phyloP scores from a whole-genome alignment of 1,140 invertebrate species.

The Meloidogyne hapla region DNA sequence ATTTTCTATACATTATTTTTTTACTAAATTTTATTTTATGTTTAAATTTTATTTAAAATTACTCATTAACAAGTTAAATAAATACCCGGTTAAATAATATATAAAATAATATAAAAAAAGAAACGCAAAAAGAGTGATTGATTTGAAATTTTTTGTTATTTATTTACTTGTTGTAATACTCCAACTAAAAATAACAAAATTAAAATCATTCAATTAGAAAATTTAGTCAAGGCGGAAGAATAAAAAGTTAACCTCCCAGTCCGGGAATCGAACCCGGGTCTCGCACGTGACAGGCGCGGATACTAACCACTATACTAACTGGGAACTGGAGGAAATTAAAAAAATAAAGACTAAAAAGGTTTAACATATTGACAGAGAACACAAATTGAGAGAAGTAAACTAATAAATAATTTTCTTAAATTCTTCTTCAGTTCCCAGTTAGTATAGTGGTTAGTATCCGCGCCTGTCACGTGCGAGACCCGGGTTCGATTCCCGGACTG shows the following conservation, averaged over 20 bases:
- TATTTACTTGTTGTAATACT: too few relatives aligned
- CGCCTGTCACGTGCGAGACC: too few relatives aligned
- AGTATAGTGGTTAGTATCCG: too few relatives aligned
- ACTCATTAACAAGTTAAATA: not conserved
- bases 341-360: not conserved
- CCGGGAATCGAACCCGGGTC: conserved; percentile 69
- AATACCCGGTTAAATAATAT: not conserved
- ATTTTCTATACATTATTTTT: not conserved
- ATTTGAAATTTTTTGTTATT: too few relatives aligned
- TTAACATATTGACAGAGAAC: not conserved
- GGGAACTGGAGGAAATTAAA: conserved; percentile 52
- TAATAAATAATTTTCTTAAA: conserved; percentile 55
- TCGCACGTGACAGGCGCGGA: conserved; percentile 69
- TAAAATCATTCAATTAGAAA: conserved; percentile 3
- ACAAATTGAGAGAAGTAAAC: too few relatives aligned
- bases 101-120: not conserved
- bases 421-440: too few relatives aligned
- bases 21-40: not conserved
- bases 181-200: not conserved
- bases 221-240: not conserved
- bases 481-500: conserved; percentile 69
- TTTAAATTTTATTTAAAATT: not conserved
- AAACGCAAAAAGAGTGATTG: not conserved
- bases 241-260: conserved; percentile 62
- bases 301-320: conserved; percentile 69